Percentiles rank a stretch among this genome's conserved stretches.
Evolutionary conservation across 1,140 invertebrate species (phyloP).

Genomic region (Teleogryllus occipitalis): DNA sequence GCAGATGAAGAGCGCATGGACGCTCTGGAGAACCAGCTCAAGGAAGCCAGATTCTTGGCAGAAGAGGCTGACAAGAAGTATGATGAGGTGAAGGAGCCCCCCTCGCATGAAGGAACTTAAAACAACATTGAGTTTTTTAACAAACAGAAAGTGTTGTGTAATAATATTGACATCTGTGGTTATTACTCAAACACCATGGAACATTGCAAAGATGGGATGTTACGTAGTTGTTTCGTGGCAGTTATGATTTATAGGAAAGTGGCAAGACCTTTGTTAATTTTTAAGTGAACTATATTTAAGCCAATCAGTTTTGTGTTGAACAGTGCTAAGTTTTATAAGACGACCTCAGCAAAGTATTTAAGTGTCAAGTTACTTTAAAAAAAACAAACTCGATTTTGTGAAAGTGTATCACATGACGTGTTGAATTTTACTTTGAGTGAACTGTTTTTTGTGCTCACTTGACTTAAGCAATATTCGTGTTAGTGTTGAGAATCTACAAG

Average conservation of each 20-base stretch:
- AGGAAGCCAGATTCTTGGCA: constrained; percentile 98
- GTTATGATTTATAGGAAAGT: not conserved
- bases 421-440: not conserved
- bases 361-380: not conserved
- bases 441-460: not conserved
- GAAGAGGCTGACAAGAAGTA: constrained; percentile 99
- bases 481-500: not conserved
- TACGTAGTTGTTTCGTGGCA: not conserved
- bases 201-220: not conserved
- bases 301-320: not conserved
- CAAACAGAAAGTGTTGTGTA: not conserved
- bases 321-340: not conserved
- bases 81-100: constrained; percentile 83
- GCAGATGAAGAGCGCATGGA: constrained; percentile 99
- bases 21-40: constrained; percentile 96
- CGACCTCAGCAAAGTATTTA: not conserved
- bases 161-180: not conserved
- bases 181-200: not conserved
- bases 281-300: not conserved
- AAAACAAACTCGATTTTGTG: not conserved
- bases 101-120: constrained; percentile 12
- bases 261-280: not conserved
- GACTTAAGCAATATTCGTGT: not conserved
- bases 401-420: not conserved
- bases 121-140: not conserved